phyloP scores from a whole-genome alignment of 2,888 invertebrate genomes.

The Chrysina gloriosa region DNA sequence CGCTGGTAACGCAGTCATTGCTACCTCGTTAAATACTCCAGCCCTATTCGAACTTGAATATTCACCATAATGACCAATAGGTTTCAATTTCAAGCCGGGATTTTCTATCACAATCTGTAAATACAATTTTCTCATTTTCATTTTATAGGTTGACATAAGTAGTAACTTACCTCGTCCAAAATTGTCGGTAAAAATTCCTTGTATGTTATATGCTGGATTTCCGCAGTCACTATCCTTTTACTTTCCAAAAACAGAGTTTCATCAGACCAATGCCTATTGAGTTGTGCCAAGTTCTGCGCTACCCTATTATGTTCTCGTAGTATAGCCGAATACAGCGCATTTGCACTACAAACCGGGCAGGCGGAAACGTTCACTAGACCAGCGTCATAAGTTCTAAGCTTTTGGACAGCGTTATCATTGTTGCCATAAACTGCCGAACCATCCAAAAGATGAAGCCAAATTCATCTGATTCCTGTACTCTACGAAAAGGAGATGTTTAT shows the following conservation, averaged over 20 bases:
- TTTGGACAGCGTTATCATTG: slow-evolving; percentile 77
- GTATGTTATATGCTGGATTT: slow-evolving; percentile 86
- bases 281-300: slow-evolving; percentile 74
- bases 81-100: slow-evolving; percentile 71
- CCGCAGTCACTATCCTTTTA: slow-evolving; percentile 78
- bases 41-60: slow-evolving; percentile 86
- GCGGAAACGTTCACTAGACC: slow-evolving; percentile 77
- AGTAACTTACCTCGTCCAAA: slow-evolving; percentile 74
- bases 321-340: slow-evolving; percentile 78
- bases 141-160: background rate
- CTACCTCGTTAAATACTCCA: slow-evolving; percentile 83
- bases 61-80: slow-evolving; percentile 79
- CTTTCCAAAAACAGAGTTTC: slow-evolving; percentile 81
- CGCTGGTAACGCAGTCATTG: slow-evolving; percentile 78
- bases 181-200: slow-evolving; percentile 85
- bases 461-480: slow-evolving; percentile 87
- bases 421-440: slow-evolving; percentile 86
- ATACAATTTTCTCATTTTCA: slow-evolving; percentile 22
- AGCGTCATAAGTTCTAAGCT: slow-evolving; percentile 76
- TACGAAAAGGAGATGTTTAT: slow-evolving; percentile 58
- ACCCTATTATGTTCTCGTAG: slow-evolving; percentile 85
- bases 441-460: slow-evolving; percentile 84
- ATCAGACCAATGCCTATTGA: slow-evolving; percentile 86
- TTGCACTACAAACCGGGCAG: slow-evolving; percentile 76
- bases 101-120: slow-evolving; percentile 72